Evolutionary conservation across 2,888 invertebrate genomes (phyloP).

Genomic region (Tipula vernalis): DNA sequence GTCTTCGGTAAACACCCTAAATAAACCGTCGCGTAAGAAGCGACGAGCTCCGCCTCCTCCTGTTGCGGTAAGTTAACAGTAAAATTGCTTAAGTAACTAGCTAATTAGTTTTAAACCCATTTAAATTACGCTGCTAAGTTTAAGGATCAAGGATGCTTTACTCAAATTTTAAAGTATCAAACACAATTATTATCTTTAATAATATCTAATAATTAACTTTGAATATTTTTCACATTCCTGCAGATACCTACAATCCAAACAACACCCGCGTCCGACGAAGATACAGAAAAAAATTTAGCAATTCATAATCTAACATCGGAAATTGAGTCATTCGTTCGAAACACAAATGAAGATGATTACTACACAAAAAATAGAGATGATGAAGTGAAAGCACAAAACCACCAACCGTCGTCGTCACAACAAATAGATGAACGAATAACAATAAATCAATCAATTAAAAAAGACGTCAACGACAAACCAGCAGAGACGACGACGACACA

Average conservation of each 20-base stretch:
- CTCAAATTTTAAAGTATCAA: neutral
- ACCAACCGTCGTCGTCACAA: neutral
- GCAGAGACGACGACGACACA: conserved; percentile 16
- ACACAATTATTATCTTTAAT: neutral
- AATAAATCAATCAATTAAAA: conserved; percentile 10
- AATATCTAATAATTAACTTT: neutral
- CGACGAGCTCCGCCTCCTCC: conserved; percentile 49
- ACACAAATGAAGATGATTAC: conserved; percentile 16
- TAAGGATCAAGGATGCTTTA: neutral
- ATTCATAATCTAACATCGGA: conserved; percentile 28
- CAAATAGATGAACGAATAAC: neutral
- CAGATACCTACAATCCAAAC: neutral
- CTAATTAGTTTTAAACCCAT: neutral
- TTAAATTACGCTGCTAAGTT: neutral
- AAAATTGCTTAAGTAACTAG: neutral
- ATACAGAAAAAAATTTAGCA: conserved; percentile 15
- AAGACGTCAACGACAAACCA: neutral
- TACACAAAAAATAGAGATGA: neutral
- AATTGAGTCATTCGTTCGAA: conserved; percentile 27
- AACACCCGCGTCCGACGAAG: neutral
- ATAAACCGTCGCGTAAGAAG: conserved; percentile 47
- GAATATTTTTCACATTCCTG: neutral
- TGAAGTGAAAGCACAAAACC: neutral
- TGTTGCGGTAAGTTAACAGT: conserved; percentile 17
- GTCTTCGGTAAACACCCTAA: conserved; percentile 31